Evolutionary conservation across 1,140 invertebrate genomes (phyloP), one percentile per base, ranked within the genome.

Genomic region (Drosophila insularis): DNA sequence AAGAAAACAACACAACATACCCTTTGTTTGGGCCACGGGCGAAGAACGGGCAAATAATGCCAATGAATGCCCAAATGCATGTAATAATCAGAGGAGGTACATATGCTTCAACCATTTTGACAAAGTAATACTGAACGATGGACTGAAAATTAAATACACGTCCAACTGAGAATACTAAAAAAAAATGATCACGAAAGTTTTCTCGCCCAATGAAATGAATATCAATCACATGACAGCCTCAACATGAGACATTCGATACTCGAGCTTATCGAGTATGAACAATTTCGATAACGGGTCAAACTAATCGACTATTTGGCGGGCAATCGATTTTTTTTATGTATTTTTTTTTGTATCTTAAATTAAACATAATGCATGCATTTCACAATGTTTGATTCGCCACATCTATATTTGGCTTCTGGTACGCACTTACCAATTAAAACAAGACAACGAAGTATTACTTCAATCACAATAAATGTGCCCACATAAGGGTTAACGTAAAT

Each of bases 1-100:
- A 13, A 13, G 4, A 13, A 13, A 11, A 58, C 35, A 54, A 70
- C 32, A 37, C 31, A 58, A 68, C 76, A 85, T 69, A 91, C 90
- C 90, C 97, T 93, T 96, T 94, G 92, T 98, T 98, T 19, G 96
- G 96, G 63, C 97, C 96, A 92, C 97, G 97, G 17, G 97, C 97
- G 74, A 98, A 94, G 90, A 97, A 95, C 8, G 97, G 97, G 68
- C 97, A 92, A 13, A 96, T 95, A 71, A 97, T 95, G 53, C 97
- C 97, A 60, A 98, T 95, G 7, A 95, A 93, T 62, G 94, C 96
- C 97, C 97, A 98, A 54, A 98, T 92, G 31, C 94, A 92, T 7
- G 97, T 97, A 81, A 98, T 95, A 80, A 97, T 92, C 31, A 96
- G 92, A 63, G 97, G 93, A 61, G 97, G 95, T 79, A 97, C 79